Base-by-base conservation (phyloP, 1,140 invertebrate genomes). In the Heliconius hewitsoni region DNA sequence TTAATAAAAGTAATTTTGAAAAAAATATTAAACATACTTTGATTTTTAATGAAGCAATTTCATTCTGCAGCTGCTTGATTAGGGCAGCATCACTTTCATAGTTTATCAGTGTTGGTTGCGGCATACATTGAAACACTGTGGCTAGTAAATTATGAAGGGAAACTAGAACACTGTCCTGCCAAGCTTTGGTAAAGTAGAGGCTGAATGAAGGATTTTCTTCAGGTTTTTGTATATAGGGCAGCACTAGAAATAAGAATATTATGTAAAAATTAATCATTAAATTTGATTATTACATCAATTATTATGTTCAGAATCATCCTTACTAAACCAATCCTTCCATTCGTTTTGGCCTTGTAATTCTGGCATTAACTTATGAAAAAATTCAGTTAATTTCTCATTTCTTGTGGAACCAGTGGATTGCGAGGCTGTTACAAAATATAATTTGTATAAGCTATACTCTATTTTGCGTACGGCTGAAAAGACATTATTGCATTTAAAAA, bases 321-420 rank as follows among this genome's bases (percentile, higher is more conserved):
- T 96, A 99, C 98, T 97, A 95, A 99, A 99, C 98, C 98, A 99
- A 86, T 99, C 98, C 89, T 97, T 98, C 98, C 98, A 99, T 89
- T 99, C 98, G 75, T 96, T 95, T 90, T 98, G 98, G 76, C 97
- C 97, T 89, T 98, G 98, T 39, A 99, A 89, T 87, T 99, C 98
- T 73, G 96, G 95, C 8, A 98, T 96, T 96, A 99, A 96, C 95
- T 97, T 98, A 39, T 96, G 96, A 90, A 99, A 98, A 93, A 99
- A 99, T 81, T 99, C 98, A 57, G 96, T 95, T 70, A 99, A 96
- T 94, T 98, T 98, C 34, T 99, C 98, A 71, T 96, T 95, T 85
- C 97, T 97, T 82, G 97, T 97, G 77, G 96, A 98, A 73, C 97
- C 95, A 16, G 97, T 95, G 55, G 86, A 92, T 77, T 94, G 93